These are phyloP conservation scores for Cuculus canorus DNA, from an alignment of 2,797 vertebrate genomes.

Conservation along the genomic window DNA sequence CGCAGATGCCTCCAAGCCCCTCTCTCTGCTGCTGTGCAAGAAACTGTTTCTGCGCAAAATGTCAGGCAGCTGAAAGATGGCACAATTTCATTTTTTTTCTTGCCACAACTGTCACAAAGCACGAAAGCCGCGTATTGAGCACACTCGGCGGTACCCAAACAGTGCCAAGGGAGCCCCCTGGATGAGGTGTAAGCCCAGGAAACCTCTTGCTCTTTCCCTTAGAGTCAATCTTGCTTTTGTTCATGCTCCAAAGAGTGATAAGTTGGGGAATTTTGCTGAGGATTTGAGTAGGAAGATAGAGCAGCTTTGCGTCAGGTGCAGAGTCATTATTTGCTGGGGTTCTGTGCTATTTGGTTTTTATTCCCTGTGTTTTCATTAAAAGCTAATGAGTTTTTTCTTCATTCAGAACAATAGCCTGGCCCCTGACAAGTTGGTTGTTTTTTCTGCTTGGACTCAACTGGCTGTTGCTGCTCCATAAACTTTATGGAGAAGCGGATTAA, in stretches of 20 bases:
- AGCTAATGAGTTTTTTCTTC: slow-evolving; percentile 72
- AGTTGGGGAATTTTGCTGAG: slow-evolving; percentile 54
- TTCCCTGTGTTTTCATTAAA: slow-evolving; percentile 78
- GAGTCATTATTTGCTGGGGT: slow-evolving; percentile 70
- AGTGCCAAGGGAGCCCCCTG: neutral
- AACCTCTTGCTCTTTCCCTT: slow-evolving; percentile 35
- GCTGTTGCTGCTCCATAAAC: slow-evolving; percentile 77
- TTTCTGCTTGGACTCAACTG: slow-evolving; percentile 43
- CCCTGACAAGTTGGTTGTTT: slow-evolving; percentile 55
- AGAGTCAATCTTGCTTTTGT: slow-evolving; percentile 55
- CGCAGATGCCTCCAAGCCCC: neutral
- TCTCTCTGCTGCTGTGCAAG: neutral
- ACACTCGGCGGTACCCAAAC: neutral
- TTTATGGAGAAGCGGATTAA: slow-evolving; percentile 73
- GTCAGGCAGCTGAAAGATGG: neutral
- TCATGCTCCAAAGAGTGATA: slow-evolving; percentile 26
- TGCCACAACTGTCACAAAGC: neutral
- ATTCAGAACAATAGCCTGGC: slow-evolving; percentile 71
- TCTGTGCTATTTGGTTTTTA: slow-evolving; percentile 76
- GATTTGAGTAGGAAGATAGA: slow-evolving; percentile 50
- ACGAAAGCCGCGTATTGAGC: neutral
- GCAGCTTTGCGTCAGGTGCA: slow-evolving; percentile 66
- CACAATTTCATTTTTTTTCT: neutral
- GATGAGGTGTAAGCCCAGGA: neutral
- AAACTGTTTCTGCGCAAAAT: slow-evolving; percentile 32